Conservation (phyloP, 2,113 vertebrate species). For the Aplodontia rufa region DNA sequence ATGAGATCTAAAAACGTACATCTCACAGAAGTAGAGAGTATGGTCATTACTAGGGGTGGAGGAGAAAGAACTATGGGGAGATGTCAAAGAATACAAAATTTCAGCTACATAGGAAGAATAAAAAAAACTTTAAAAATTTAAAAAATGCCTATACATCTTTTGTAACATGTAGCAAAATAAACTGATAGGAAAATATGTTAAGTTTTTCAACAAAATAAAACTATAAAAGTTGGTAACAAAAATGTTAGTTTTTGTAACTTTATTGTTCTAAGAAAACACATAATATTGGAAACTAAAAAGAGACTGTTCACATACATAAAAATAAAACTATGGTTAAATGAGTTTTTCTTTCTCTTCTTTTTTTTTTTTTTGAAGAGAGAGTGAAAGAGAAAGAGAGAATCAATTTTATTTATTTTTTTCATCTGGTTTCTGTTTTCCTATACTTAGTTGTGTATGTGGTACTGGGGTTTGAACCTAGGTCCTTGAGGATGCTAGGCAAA, state of each 20-base stretch:
- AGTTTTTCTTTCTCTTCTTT: no score
- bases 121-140: not conserved
- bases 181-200: not conserved
- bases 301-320: not conserved
- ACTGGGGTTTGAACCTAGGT: no score
- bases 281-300: not conserved
- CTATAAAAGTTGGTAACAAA: not conserved
- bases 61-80: not conserved
- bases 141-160: not conserved
- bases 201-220: not conserved
- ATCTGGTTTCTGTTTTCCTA: no score
- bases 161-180: not conserved
- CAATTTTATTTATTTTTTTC: no score
- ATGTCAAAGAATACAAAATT: not conserved
- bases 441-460: no score
- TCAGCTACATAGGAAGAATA: not conserved
- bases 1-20: not conserved
- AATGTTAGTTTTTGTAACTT: not conserved
- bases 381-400: no score
- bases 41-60: not conserved
- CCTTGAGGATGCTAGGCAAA: no score
- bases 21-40: not conserved
- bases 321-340: constrained; percentile 39
- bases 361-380: no score
- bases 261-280: not conserved